These are phyloP conservation scores for Andrena dorsata DNA, from an alignment of 2,888 invertebrate genomes.

Conservation along the genomic window DNA sequence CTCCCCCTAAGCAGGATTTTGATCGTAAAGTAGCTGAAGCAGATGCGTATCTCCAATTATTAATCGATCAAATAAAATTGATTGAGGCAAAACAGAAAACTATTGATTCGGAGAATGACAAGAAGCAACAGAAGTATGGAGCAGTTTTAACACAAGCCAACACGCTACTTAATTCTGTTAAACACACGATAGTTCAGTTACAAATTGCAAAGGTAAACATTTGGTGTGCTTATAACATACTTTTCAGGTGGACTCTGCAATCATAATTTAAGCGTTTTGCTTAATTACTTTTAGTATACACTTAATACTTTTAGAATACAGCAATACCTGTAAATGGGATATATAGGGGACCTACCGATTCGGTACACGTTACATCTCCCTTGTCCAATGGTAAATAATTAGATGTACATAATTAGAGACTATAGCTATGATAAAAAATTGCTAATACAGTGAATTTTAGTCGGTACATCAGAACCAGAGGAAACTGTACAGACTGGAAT, in stretches of 20 bases:
- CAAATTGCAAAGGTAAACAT: conserved; percentile 96
- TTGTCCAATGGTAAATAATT: conserved; percentile 77
- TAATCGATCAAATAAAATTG: conserved; percentile 96
- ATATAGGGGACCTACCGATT: conserved; percentile 89
- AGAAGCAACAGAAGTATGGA: conserved; percentile 76
- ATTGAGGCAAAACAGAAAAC: conserved; percentile 81
- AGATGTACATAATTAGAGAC: not conserved
- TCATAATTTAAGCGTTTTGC: not conserved
- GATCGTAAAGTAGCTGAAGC: conserved; percentile 97
- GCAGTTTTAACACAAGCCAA: conserved; percentile 84
- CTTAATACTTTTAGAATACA: conserved; percentile 89
- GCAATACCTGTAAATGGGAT: conserved; percentile 96
- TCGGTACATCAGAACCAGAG: conserved; percentile 80
- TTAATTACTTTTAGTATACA: not conserved
- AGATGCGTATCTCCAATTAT: conserved; percentile 97
- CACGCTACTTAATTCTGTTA: conserved; percentile 98
- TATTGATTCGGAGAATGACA: conserved; percentile 75
- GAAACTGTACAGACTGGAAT: conserved; percentile 87
- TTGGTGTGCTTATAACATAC: not conserved
- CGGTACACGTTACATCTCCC: conserved; percentile 74
- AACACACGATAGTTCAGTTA: conserved; percentile 98
- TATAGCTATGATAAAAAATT: not conserved
- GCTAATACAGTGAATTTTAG: conserved; percentile 48
- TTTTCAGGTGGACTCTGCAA: not conserved
- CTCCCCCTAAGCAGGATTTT: conserved; percentile 88